Evolutionary conservation across 2,113 vertebrate species (phyloP), one percentile per base, ranked within the genome.

Genomic region (Anolis carolinensis): DNA sequence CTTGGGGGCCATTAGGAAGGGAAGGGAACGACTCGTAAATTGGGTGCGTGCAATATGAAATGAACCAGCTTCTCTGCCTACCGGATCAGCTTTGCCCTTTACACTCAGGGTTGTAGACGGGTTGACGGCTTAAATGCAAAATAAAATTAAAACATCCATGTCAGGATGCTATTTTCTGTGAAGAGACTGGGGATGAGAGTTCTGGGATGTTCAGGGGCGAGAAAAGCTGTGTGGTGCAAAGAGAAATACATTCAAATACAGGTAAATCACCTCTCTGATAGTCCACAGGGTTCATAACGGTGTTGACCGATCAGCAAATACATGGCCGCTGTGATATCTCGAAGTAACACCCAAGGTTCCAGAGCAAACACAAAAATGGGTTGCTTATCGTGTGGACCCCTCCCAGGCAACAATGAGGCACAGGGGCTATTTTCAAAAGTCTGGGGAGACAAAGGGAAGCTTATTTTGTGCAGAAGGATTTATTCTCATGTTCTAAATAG

Each of bases 301-400:
- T 74, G 14, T 30, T 18, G 27, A 73, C 79, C 68, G 72, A 86
- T 80, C 77, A 73, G 34, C 50, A n/a, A 14, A 6, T 63, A 63
- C 44, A 32, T 18, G 9, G 55, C 21, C 55, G 65, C 68, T 7
- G 71, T 75, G 30, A 23, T 75, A 65, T 86, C 85, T 74, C 9
- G 9, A 9, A 23, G 39, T 65, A 81, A 81, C 39, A 74, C 78
- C 85, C n/a, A 67, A 21, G 25, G 34, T 81, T 32, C n/a, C 23
- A 74, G 50, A 74, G 70, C 70, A 81, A 81, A 81, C 27, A 72
- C 18, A 2, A 21, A 21, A 77, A 27, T 50, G 20, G 27, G 52
- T n/a, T 80, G 50, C n/a, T 86, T 86, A 80, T 73, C 77, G 63
- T 73, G 34, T 55, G 36, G 36, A 65, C 36, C 52, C 70, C 36